phyloP scores from a whole-genome alignment of 2,888 invertebrate genomes.

The Caprella mutica region DNA sequence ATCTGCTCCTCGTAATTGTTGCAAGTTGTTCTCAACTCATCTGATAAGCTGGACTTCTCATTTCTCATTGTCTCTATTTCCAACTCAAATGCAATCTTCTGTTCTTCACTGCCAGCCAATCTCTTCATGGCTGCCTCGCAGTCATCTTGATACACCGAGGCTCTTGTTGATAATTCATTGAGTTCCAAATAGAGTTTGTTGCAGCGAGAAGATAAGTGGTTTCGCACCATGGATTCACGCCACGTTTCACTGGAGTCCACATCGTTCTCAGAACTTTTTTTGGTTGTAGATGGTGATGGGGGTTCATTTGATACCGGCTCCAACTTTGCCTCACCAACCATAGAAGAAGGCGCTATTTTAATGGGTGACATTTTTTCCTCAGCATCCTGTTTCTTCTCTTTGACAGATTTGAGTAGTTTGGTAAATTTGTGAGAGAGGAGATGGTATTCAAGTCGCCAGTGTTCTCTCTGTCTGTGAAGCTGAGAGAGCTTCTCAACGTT shows the following conservation, averaged over 20 bases:
- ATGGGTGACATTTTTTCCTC: neutral
- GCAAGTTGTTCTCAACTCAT: constrained; percentile 6
- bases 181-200: constrained; percentile 29
- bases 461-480: constrained; percentile 55
- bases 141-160: constrained; percentile 29
- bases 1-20: constrained; percentile 56
- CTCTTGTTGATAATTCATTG: constrained; percentile 18
- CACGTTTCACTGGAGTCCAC: neutral
- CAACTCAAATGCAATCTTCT: neutral
- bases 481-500: constrained; percentile 38
- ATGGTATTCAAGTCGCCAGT: constrained; percentile 62
- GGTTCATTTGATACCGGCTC: neutral
- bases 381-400: neutral
- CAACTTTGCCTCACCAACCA: neutral
- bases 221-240: constrained; percentile 23
- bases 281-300: neutral
- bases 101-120: neutral
- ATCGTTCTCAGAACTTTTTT: neutral
- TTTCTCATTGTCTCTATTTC: neutral
- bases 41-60: neutral
- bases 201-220: constrained; percentile 26
- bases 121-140: neutral
- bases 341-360: neutral
- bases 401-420: constrained; percentile 14
- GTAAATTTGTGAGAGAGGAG: constrained; percentile 51